Evolutionary conservation across 2,797 vertebrate species (phyloP).

Genomic region (Liparis tanakae): DNA sequence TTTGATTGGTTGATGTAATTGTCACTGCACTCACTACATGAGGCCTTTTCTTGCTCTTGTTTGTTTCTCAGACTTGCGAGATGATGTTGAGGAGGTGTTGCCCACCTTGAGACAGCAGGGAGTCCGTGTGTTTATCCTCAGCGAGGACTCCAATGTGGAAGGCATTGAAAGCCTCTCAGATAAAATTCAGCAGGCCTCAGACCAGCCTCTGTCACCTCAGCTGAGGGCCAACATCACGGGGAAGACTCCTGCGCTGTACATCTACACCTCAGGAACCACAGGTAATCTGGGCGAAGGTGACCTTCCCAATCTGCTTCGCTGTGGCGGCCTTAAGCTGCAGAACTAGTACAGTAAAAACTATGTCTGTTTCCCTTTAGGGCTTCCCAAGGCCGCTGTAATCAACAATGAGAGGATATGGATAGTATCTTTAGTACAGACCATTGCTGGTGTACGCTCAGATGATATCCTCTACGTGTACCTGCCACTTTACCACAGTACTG

Average conservation of each 20-base stretch:
- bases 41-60: background rate
- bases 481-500: slow-evolving; percentile 89
- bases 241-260: slow-evolving; percentile 85
- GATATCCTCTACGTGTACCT: slow-evolving; percentile 85
- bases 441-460: slow-evolving; percentile 66
- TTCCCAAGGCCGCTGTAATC: slow-evolving; percentile 90
- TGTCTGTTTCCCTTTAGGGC: slow-evolving; percentile 75
- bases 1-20: background rate
- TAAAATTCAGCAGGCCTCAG: slow-evolving; percentile 83
- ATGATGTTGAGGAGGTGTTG: slow-evolving; percentile 86
- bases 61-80: slow-evolving; percentile 78
- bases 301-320: background rate
- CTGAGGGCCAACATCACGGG: slow-evolving; percentile 80
- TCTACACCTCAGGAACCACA: slow-evolving; percentile 95
- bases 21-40: background rate
- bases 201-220: slow-evolving; percentile 79
- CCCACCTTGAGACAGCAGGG: slow-evolving; percentile 81
- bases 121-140: slow-evolving; percentile 80
- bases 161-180: slow-evolving; percentile 82
- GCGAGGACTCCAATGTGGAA: slow-evolving; percentile 73
- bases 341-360: background rate
- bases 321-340: slow-evolving; percentile 7
- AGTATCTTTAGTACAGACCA: slow-evolving; percentile 37
- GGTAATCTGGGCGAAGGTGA: slow-evolving; percentile 73
- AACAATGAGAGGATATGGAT: slow-evolving; percentile 80